Percentiles rank a stretch among this genome's conserved stretches.
These are phyloP conservation scores for Columbina picui DNA, from an alignment of 2,113 vertebrate species.

Conservation along the genomic window DNA sequence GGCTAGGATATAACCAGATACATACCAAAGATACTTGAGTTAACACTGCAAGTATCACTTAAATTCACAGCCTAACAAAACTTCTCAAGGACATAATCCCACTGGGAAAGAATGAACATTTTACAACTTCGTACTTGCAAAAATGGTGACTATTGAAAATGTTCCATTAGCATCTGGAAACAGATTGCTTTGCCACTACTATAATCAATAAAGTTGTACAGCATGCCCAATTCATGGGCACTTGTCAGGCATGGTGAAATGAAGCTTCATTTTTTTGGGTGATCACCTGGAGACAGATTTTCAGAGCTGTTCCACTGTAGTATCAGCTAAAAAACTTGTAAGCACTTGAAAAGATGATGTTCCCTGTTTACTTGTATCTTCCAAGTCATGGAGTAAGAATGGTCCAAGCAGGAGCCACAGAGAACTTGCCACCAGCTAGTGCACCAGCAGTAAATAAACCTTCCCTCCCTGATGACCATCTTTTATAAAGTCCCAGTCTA, in stretches of 20 bases:
- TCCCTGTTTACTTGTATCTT: neutral
- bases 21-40: neutral
- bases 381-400: neutral
- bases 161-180: neutral
- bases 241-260: neutral
- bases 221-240: neutral
- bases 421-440: neutral
- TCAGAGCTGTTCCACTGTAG: neutral
- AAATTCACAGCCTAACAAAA: neutral
- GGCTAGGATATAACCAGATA: neutral
- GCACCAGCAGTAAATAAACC: conserved; percentile 63
- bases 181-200: neutral
- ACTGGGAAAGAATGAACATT: neutral
- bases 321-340: neutral
- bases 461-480: conserved; percentile 12
- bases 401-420: neutral
- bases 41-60: neutral
- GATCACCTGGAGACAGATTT: neutral
- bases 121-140: neutral
- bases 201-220: neutral
- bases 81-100: neutral
- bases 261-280: neutral
- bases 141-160: neutral
- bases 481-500: conserved; percentile 53
- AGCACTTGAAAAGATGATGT: neutral